A percentile compares a stretch with the other conserved stretches of the same genome.
phyloP scores from a whole-genome alignment of 1,140 invertebrate species.

The Agrilus planipennis region DNA sequence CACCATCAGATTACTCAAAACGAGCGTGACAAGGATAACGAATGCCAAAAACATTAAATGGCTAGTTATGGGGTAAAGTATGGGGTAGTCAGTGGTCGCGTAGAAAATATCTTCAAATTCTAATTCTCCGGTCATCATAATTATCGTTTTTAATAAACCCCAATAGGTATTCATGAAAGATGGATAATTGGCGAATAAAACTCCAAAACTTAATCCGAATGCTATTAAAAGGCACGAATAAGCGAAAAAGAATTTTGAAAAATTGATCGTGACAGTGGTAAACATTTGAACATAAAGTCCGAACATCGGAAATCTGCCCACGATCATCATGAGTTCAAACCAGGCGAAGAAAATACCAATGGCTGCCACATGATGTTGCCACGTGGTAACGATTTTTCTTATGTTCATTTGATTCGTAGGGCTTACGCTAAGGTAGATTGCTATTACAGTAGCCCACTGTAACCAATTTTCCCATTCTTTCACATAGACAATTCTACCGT shows the following conservation, averaged over 20 bases:
- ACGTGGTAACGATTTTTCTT: constrained; percentile 35
- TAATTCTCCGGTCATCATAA: constrained; percentile 80
- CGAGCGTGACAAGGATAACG: constrained; percentile 71
- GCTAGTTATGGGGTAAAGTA: constrained; percentile 51
- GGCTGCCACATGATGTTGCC: constrained; percentile 71
- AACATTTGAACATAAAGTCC: constrained; percentile 80
- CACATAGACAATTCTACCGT: constrained; percentile 55
- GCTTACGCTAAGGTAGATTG: constrained; percentile 49
- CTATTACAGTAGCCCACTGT: constrained; percentile 61
- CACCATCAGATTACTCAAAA: constrained; percentile 74
- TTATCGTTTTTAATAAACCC: constrained; percentile 62
- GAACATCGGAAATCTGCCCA: constrained; percentile 73
- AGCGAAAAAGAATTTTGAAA: constrained; percentile 68
- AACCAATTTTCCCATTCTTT: constrained; percentile 75
- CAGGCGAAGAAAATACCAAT: constrained; percentile 64
- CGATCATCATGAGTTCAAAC: constrained; percentile 71
- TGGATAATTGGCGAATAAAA: constrained; percentile 63
- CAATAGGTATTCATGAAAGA: constrained; percentile 50
- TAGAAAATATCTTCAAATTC: constrained; percentile 79
- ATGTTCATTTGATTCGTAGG: constrained; percentile 21
- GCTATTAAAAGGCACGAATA: constrained; percentile 69
- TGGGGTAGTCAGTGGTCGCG: constrained; percentile 37
- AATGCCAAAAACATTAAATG: constrained; percentile 67
- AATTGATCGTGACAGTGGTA: constrained; percentile 69
- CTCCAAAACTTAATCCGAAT: constrained; percentile 64